phyloP scores from a whole-genome alignment of 2,113 vertebrate genomes.

The Ahaetulla prasina region DNA sequence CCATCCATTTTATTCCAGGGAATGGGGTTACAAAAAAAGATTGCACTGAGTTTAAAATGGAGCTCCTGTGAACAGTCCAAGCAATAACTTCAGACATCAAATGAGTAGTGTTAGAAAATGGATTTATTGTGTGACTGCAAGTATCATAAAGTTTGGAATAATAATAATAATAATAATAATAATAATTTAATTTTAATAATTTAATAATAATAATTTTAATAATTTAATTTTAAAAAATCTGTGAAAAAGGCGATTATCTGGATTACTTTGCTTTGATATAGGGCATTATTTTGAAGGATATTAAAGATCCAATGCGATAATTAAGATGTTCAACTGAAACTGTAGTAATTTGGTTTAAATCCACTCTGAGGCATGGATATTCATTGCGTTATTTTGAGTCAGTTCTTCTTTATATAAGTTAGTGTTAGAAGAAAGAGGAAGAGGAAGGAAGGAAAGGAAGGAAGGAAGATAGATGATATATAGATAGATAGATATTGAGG shows the following conservation, averaged over 20 bases:
- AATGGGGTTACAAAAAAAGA: neutral
- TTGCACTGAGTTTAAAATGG: conserved; percentile 13
- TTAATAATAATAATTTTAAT: no score
- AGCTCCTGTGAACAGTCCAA: neutral
- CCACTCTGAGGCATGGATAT: neutral
- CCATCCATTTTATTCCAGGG: neutral
- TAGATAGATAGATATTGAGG: neutral
- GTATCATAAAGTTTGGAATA: neutral
- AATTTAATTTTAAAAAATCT: no score
- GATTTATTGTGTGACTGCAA: neutral
- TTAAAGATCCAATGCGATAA: neutral
- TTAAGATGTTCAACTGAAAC: neutral
- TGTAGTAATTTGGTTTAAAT: neutral
- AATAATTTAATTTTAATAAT: no score
- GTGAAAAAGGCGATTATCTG: neutral
- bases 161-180: no score
- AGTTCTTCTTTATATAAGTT: neutral
- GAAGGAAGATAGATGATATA: no score
- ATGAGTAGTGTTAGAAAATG: neutral
- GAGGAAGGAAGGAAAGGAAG: no score
- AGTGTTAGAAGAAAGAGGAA: neutral
- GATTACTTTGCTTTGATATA: neutral
- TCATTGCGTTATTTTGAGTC: neutral
- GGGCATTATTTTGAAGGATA: neutral
- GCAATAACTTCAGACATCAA: neutral